Conservation (phyloP, 2,797 vertebrate genomes). For the Austrolebias charrua region DNA sequence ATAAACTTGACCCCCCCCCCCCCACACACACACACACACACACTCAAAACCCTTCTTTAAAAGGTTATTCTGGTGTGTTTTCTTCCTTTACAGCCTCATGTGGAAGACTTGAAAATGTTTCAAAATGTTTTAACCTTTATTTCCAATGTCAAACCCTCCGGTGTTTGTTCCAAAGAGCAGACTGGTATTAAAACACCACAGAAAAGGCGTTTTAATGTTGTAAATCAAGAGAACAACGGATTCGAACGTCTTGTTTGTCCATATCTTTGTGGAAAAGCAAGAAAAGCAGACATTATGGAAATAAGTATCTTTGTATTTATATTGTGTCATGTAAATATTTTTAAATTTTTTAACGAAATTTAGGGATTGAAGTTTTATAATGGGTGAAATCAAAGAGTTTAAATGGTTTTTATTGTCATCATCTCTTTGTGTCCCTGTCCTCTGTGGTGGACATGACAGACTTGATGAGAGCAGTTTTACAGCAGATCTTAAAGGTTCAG, state of each 20-base stretch:
- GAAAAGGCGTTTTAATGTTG: conserved; percentile 38
- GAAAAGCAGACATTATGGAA: too few species aligned
- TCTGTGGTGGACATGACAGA: too few species aligned
- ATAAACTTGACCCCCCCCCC: not conserved
- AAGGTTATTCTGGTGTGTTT: conserved; percentile 43
- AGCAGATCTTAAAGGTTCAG: too few species aligned
- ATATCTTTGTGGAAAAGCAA: not conserved
- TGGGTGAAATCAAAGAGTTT: too few species aligned
- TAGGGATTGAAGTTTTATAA: too few species aligned
- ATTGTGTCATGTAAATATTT: too few species aligned
- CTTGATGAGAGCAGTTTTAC: too few species aligned
- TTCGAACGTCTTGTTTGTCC: conserved; percentile 32
- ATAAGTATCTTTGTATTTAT: conserved; percentile 19
- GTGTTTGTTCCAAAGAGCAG: conserved; percentile 60
- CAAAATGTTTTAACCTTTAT: conserved; percentile 55
- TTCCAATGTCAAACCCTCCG: conserved; percentile 12
- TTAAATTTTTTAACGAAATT: too few species aligned
- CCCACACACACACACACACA: not conserved
- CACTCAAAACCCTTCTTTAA: conserved; percentile 28
- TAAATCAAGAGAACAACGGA: conserved; percentile 14
- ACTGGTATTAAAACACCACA: conserved; percentile 38
- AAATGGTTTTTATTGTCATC: too few species aligned
- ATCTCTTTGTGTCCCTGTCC: too few species aligned
- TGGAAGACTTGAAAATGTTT: not conserved
- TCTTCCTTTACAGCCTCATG: conserved; percentile 36